Percentiles rank a stretch among this genome's conserved stretches.
phyloP scores from a whole-genome alignment of 2,888 invertebrate species.

The Nipponacmea schrenckii region DNA sequence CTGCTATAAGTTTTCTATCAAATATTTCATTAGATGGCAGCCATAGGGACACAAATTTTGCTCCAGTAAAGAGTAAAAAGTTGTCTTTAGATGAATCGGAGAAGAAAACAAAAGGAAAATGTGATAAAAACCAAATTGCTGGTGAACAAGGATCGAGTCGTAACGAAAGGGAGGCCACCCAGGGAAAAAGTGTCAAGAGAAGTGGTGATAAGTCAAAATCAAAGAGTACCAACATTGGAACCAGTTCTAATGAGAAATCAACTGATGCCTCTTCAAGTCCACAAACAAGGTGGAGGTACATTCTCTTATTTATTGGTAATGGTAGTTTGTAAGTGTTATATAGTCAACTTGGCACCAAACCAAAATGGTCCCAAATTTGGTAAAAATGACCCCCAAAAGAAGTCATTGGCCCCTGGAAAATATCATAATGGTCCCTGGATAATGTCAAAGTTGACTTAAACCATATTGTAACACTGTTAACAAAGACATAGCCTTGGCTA shows the following conservation, averaged over 20 bases:
- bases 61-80: conserved; percentile 44
- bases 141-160: not conserved
- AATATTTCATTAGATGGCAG: conserved; percentile 95
- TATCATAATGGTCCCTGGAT: no score
- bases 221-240: not conserved
- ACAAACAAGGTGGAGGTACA: conserved; percentile 3
- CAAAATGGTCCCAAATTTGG: no score
- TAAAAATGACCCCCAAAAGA: no score
- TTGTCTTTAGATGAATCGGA: conserved; percentile 33
- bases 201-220: not conserved
- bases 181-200: not conserved
- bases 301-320: not conserved
- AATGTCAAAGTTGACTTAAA: no score
- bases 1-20: conserved; percentile 92
- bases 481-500: no score
- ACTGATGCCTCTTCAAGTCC: not conserved
- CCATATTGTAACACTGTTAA: no score
- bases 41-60: conserved; percentile 74
- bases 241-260: not conserved
- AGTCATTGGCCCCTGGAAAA: no score
- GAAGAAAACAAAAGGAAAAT: not conserved
- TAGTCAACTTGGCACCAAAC: no score
- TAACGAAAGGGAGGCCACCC: not conserved
- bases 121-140: not conserved
- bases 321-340: no score